A percentile compares a stretch with the other conserved stretches of the same genome.
These are phyloP conservation scores for Octodonta nipae DNA, from an alignment of 2,888 invertebrate genomes.

Conservation along the genomic window DNA sequence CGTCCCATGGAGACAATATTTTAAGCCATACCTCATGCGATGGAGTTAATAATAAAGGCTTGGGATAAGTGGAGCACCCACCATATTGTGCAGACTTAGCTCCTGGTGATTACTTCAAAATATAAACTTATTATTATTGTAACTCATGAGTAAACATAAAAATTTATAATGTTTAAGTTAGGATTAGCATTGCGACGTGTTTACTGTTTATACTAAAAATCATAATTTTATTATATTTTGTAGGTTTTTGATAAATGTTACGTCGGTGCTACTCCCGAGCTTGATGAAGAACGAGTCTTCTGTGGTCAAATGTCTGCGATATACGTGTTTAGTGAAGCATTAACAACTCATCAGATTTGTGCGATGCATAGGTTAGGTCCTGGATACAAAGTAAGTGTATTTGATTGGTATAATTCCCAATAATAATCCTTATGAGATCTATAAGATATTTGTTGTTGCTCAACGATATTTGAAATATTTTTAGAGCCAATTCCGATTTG, in stretches of 20 bases:
- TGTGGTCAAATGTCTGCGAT: slow-evolving; percentile 99
- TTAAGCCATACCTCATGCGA: too few relatives aligned
- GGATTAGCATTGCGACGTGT: too few relatives aligned
- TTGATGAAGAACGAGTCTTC: slow-evolving; percentile 93
- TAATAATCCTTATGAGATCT: background rate
- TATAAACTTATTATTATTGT: too few relatives aligned
- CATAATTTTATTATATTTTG: too few relatives aligned
- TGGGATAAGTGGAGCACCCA: too few relatives aligned
- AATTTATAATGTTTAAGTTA: too few relatives aligned
- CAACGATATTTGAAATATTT: slow-evolving; percentile 24
- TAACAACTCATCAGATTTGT: slow-evolving; percentile 94
- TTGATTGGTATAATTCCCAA: slow-evolving; percentile 1
- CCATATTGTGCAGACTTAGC: too few relatives aligned
- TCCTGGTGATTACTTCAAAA: too few relatives aligned
- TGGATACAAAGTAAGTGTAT: slow-evolving; percentile 77
- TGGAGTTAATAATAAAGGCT: too few relatives aligned
- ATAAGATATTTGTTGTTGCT: background rate
- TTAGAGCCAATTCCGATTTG: slow-evolving; percentile 99
- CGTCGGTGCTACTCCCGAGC: slow-evolving; percentile 92
- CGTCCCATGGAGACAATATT: too few relatives aligned
- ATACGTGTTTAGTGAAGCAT: slow-evolving; percentile 94
- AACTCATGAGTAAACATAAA: too few relatives aligned
- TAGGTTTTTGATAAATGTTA: slow-evolving; percentile 99
- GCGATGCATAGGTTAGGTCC: slow-evolving; percentile 97
- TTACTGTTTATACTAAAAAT: too few relatives aligned